A percentile compares a stretch with the other conserved stretches of the same genome.
These are phyloP conservation scores for Rhea americana DNA, from an alignment of 2,113 vertebrate species.

Conservation along the genomic window DNA sequence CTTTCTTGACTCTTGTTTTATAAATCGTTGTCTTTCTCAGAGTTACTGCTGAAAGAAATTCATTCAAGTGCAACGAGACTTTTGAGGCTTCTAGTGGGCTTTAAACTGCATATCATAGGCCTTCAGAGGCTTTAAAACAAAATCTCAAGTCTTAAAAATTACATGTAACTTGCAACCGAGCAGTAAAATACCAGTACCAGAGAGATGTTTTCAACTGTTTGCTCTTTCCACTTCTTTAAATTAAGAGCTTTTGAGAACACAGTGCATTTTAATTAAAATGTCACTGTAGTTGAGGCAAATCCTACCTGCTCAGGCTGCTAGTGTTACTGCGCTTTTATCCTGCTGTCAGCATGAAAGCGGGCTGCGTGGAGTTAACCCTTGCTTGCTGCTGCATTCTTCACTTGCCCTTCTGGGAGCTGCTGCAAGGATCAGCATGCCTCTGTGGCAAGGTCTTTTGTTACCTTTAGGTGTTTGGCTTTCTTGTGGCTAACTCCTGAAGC, in stretches of 20 bases:
- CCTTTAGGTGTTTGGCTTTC: not conserved
- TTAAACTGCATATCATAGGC: not conserved
- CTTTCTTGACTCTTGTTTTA: constrained; percentile 23
- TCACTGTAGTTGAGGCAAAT: not conserved
- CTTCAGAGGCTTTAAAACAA: constrained; percentile 23
- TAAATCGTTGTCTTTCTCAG: not conserved
- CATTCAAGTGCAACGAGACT: constrained; percentile 17
- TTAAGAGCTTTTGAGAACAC: constrained; percentile 30
- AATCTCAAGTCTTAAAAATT: not conserved
- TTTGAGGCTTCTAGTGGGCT: constrained; percentile 8
- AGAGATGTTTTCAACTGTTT: not conserved
- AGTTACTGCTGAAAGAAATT: constrained; percentile 33
- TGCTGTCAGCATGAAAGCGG: constrained; percentile 48
- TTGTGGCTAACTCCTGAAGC: not conserved
- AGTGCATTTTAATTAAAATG: constrained; percentile 36
- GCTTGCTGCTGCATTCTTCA: not conserved
- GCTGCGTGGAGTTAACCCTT: constrained; percentile 38
- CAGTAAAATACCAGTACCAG: not conserved
- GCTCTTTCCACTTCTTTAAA: constrained; percentile 19
- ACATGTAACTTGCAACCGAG: not conserved
- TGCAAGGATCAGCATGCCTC: not conserved
- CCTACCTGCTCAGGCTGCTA: constrained; percentile 42
- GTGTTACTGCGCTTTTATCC: constrained; percentile 50
- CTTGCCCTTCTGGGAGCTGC: not conserved
- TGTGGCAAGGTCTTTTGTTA: not conserved